Conservation (phyloP, 2,888 invertebrate species). For the Meganola albula region DNA sequence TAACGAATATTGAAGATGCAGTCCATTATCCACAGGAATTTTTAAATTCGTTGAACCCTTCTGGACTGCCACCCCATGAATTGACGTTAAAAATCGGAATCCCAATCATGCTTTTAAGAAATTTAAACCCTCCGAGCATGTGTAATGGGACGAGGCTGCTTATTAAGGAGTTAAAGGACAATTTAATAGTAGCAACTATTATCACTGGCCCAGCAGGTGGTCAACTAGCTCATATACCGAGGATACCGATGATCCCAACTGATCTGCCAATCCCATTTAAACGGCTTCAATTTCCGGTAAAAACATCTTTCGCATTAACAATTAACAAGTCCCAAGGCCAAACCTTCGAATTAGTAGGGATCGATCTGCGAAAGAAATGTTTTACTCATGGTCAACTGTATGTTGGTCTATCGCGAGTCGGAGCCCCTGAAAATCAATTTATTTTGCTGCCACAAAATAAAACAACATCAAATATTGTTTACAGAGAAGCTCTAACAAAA, state of each 20-base stretch:
- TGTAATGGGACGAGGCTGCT: conserved; percentile 24
- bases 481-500: too few relatives aligned
- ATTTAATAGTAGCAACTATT: conserved; percentile 25
- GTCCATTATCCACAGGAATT: conserved; percentile 29
- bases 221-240: conserved; percentile 16
- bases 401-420: background rate
- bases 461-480: too few relatives aligned
- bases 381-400: conserved; percentile 8
- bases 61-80: conserved; percentile 25
- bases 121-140: conserved; percentile 19
- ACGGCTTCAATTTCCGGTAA: conserved; percentile 19
- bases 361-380: conserved; percentile 20
- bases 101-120: conserved; percentile 21
- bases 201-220: conserved; percentile 22
- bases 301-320: conserved; percentile 21
- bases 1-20: conserved; percentile 25
- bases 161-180: conserved; percentile 23
- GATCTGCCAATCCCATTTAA: conserved; percentile 22
- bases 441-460: background rate
- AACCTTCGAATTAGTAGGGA: conserved; percentile 24
- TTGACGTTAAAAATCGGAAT: conserved; percentile 21
- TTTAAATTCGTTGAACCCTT: conserved; percentile 30
- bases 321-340: conserved; percentile 26
- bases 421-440: background rate
- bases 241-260: conserved; percentile 18